These are phyloP conservation scores for Myrmecobius fasciatus DNA, from an alignment of 2,113 vertebrate species.

Conservation along the genomic window DNA sequence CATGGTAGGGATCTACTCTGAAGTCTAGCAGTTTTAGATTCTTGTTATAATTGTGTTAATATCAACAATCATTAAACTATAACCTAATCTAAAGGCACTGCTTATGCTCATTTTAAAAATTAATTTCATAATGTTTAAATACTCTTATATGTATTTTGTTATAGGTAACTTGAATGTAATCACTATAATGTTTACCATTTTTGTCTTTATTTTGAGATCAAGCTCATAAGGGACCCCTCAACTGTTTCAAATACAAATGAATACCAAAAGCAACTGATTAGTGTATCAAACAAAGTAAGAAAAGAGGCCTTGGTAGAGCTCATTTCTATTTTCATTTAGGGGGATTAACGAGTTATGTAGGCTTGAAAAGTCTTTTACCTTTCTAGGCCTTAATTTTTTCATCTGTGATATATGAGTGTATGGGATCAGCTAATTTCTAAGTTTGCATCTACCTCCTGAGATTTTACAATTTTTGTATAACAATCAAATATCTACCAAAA, in stretches of 20 bases:
- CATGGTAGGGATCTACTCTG: accelerated
- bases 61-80: background rate
- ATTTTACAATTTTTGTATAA: background rate
- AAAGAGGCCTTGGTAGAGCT: background rate
- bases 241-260: background rate
- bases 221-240: background rate
- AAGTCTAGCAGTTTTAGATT: background rate
- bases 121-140: background rate
- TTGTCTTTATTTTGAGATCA: background rate
- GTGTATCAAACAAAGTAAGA: background rate
- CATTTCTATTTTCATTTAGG: background rate
- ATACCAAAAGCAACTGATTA: background rate
- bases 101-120: background rate
- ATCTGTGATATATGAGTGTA: background rate
- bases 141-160: no score
- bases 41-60: background rate
- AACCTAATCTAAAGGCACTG: background rate
- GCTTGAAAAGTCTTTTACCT: background rate
- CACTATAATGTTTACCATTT: background rate
- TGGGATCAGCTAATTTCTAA: background rate
- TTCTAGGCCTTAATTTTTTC: background rate
- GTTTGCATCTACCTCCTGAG: background rate
- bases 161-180: background rate
- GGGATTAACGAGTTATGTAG: background rate
- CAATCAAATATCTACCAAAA: background rate